phyloP scores from a whole-genome alignment of 1,140 invertebrate genomes.

The Drosophila lacertosa region DNA sequence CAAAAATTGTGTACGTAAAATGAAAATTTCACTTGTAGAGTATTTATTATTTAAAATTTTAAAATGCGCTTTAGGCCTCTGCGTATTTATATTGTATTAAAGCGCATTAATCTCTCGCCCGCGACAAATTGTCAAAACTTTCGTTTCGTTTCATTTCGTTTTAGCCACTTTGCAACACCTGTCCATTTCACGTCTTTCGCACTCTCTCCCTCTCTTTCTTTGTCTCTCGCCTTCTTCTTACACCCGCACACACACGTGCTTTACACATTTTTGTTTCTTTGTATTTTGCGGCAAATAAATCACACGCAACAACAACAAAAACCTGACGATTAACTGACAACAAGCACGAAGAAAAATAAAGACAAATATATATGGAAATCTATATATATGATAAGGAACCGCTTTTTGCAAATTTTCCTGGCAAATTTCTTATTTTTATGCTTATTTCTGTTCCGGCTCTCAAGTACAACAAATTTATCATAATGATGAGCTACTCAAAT shows the following conservation, averaged over 20 bases:
- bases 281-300: slow-evolving; percentile 28
- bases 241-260: slow-evolving; percentile 12
- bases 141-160: slow-evolving; percentile 43
- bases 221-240: too few relatives aligned
- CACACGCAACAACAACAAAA: slow-evolving; percentile 26
- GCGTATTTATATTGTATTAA: slow-evolving; percentile 2
- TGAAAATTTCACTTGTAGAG: slow-evolving; percentile 6
- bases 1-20: slow-evolving; percentile 20
- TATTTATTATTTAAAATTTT: neutral
- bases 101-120: slow-evolving; percentile 23
- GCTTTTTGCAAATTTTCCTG: slow-evolving; percentile 7
- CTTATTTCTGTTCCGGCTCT: slow-evolving; percentile 9
- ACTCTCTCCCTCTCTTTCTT: slow-evolving; percentile 14
- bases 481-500: slow-evolving; percentile 33
- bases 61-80: neutral
- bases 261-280: slow-evolving; percentile 16
- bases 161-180: slow-evolving; percentile 21
- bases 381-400: slow-evolving; percentile 1
- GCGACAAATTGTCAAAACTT: slow-evolving; percentile 46
- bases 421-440: neutral
- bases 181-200: slow-evolving; percentile 33
- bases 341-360: neutral
- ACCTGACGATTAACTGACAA: slow-evolving; percentile 35
- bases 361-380: too few relatives aligned
- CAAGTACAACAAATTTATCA: slow-evolving; percentile 43